These are phyloP conservation scores for Myotis davidii DNA, from an alignment of 2,113 vertebrate species.

Conservation along the genomic window DNA sequence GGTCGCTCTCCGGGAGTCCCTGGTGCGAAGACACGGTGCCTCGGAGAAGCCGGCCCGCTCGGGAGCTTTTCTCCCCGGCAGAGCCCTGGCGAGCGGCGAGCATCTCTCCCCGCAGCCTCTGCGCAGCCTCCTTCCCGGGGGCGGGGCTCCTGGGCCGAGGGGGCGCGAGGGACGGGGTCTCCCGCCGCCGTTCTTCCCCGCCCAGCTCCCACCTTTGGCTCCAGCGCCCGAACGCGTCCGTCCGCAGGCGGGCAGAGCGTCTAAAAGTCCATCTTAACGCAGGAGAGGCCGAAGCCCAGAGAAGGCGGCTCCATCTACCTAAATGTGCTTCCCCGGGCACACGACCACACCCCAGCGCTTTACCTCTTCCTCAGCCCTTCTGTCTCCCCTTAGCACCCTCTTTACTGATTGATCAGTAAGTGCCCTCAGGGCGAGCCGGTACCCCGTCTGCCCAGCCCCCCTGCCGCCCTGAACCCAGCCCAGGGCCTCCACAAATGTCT, in stretches of 20 bases:
- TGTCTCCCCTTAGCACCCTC: background rate
- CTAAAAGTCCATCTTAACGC: fast-evolving
- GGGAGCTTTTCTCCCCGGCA: background rate
- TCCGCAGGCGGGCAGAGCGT: fast-evolving
- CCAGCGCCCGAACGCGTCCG: fast-evolving
- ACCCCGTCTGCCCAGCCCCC: fast-evolving
- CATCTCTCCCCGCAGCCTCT: fast-evolving
- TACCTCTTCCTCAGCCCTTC: background rate
- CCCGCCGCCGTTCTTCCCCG: fast-evolving
- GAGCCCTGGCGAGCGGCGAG: background rate
- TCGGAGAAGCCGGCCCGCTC: background rate
- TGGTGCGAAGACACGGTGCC: background rate
- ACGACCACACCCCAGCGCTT: background rate
- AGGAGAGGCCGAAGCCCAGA: background rate
- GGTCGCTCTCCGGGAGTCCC: background rate
- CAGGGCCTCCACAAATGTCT: background rate
- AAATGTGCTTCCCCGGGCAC: background rate
- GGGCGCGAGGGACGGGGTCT: too few relatives aligned
- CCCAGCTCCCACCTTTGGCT: background rate
- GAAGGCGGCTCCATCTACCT: background rate
- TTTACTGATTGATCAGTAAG: background rate
- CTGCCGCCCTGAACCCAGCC: background rate
- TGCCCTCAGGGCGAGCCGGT: background rate
- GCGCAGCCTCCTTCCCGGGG: background rate
- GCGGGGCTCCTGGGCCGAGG: background rate